Evolutionary conservation across 2,113 vertebrate species (phyloP), one percentile per base, ranked within the genome.

Genomic region (Ramphastos sulfuratus): DNA sequence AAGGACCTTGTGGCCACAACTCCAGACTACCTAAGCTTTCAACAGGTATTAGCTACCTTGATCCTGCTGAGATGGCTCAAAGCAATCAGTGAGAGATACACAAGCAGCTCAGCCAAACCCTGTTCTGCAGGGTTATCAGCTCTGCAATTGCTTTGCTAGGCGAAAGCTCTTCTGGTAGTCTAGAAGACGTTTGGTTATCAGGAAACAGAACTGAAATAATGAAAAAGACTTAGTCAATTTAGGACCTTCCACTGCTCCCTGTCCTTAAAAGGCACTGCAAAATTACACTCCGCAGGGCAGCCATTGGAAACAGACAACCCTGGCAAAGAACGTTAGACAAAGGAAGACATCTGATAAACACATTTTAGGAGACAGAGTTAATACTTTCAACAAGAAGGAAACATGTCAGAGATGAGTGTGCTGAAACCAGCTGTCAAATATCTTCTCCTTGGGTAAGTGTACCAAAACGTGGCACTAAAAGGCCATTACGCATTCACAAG

Each of bases 371-470:
- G 10, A n/a, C 21, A 54, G 23, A 27, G 3, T 30, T 28, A 33
- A 6, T 54, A 17, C 14, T 13, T 55, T 21, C 17, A 73, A 31
- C 17, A 27, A 9, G 27, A 13, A 72, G 12, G 54, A 63, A n/a
- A 30, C 2, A 0, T 4, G 3, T 8, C 46, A 44, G 25, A 72
- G 7, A 30, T 13, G 4, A 48, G 15, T 18, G 18, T 8, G 6
- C 54, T 50, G 37, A 56, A 61, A 35, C 15, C 44, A 37, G 10
- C 3, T 67, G 27, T 18, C 33, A 67, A 44, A 6, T 61, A 78
- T 6, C 65, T 78, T 73, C 39, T n/a, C 35, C 18, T 30, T 17
- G 5, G 33, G 35, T 78, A 44, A 71, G 14, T 66, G 27, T 8
- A 24, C 14, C 9, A 65, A 15, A 55, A 48, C n/a, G 13, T 31